These are phyloP conservation scores for Acanthaster planci DNA, from an alignment of 35 echinoderm and acorn worm species.

Conservation along the genomic window DNA sequence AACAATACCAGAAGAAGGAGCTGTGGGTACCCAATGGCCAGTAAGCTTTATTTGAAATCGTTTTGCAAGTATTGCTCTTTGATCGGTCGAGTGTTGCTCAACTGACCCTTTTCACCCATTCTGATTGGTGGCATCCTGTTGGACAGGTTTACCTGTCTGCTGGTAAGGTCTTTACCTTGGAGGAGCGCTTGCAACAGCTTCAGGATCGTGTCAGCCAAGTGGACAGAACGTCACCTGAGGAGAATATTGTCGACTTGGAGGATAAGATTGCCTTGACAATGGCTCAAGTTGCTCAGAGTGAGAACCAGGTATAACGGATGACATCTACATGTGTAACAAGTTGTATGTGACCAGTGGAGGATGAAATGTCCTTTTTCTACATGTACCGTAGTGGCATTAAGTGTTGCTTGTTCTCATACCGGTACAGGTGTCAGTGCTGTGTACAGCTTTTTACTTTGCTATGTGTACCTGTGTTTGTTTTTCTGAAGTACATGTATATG, in stretches of 20 bases:
- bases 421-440: too few species aligned
- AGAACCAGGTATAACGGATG: constrained; percentile 67
- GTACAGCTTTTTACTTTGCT: too few species aligned
- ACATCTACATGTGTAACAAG: too few species aligned
- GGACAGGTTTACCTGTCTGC: constrained; percentile 95
- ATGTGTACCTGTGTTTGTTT: too few species aligned
- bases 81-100: background rate
- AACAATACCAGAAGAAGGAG: too few species aligned
- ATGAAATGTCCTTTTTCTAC: too few species aligned
- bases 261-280: constrained; percentile 89
- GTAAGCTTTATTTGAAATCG: too few species aligned
- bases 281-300: constrained; percentile 95
- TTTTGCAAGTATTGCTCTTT: background rate
- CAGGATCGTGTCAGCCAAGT: constrained; percentile 76
- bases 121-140: background rate
- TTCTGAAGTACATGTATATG: too few species aligned
- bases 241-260: constrained; percentile 79
- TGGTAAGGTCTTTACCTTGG: constrained; percentile 92
- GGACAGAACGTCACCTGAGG: constrained; percentile 76
- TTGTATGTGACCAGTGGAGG: too few species aligned
- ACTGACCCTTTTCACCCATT: background rate
- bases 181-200: constrained; percentile 75
- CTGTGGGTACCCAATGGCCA: too few species aligned
- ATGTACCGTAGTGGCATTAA: too few species aligned
- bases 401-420: too few species aligned